Evolutionary conservation across 2,888 invertebrate species (phyloP).

Genomic region (Spodoptera littoralis): DNA sequence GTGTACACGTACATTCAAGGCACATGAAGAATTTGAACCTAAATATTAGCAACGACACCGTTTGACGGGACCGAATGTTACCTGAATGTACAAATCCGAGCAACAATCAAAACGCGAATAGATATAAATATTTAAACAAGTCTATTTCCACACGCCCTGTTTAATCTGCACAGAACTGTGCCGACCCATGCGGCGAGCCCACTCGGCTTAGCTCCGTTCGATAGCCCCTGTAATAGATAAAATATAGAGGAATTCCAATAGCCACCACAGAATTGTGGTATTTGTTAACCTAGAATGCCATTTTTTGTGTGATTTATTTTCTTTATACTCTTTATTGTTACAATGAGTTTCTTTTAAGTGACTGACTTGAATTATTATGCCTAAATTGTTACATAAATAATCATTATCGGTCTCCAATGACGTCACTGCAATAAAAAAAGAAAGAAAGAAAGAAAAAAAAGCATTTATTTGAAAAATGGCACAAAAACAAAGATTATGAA

Average conservation of each 20-base stretch:
- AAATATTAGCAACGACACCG: too few species aligned
- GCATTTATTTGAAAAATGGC: too few species aligned
- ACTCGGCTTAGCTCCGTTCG: conserved; percentile 48
- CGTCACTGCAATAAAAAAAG: too few species aligned
- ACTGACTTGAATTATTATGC: too few species aligned
- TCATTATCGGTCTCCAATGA: too few species aligned
- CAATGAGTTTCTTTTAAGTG: too few species aligned
- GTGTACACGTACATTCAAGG: too few species aligned
- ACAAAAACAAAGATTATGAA: too few species aligned
- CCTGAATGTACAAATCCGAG: conserved; percentile 14
- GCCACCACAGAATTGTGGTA: conserved; percentile 28
- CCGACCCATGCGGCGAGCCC: conserved; percentile 25
- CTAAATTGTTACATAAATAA: too few species aligned
- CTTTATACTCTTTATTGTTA: background rate
- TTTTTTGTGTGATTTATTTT: conserved; percentile 1
- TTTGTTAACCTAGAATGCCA: conserved; percentile 3
- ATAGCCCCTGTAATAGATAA: conserved; percentile 48
- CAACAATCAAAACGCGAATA: conserved; percentile 36
- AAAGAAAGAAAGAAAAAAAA: too few species aligned
- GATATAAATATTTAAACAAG: conserved; percentile 54
- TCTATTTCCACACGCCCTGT: conserved; percentile 50
- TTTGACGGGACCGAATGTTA: too few species aligned
- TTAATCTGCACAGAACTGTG: conserved; percentile 40
- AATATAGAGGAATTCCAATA: conserved; percentile 49
- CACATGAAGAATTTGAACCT: too few species aligned